A percentile compares a stretch with the other conserved stretches of the same genome.
These are phyloP conservation scores for Heliornis fulica DNA, from an alignment of 2,113 vertebrate genomes.

Conservation along the genomic window DNA sequence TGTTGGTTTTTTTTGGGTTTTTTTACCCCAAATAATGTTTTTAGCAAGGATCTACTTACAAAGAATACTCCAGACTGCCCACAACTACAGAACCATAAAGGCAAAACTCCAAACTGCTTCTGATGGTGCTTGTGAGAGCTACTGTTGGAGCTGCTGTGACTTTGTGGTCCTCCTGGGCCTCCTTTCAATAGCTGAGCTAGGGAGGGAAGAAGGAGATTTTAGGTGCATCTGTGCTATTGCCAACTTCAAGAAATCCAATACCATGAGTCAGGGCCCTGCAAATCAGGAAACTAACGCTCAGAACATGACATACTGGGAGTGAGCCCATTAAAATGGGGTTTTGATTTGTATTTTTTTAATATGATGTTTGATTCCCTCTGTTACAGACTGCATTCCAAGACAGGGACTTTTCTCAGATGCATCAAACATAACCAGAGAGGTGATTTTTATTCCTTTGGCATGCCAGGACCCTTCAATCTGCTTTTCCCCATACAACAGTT, in stretches of 20 bases:
- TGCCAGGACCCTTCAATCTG: not conserved
- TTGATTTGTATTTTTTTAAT: not conserved
- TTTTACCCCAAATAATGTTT: not conserved
- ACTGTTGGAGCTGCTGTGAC: not conserved
- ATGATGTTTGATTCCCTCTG: not conserved
- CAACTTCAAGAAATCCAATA: not conserved
- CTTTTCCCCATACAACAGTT: not conserved
- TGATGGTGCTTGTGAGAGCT: not conserved
- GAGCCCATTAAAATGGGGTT: not conserved
- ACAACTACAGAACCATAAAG: not conserved
- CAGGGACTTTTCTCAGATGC: not conserved
- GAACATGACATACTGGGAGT: not conserved
- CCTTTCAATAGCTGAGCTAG: not conserved
- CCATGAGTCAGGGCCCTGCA: not conserved
- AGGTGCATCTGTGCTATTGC: not conserved
- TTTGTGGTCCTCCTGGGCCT: not conserved
- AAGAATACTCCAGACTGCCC: not conserved
- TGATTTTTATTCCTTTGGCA: not conserved
- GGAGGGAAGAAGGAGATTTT: not conserved
- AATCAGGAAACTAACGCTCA: not conserved
- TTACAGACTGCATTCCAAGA: not conserved
- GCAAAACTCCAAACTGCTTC: not conserved
- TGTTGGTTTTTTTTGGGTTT: too few relatives aligned
- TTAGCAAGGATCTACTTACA: not conserved
- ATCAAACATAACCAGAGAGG: not conserved